phyloP scores from a whole-genome alignment of 2,888 invertebrate genomes.

The Belgica antarctica region DNA sequence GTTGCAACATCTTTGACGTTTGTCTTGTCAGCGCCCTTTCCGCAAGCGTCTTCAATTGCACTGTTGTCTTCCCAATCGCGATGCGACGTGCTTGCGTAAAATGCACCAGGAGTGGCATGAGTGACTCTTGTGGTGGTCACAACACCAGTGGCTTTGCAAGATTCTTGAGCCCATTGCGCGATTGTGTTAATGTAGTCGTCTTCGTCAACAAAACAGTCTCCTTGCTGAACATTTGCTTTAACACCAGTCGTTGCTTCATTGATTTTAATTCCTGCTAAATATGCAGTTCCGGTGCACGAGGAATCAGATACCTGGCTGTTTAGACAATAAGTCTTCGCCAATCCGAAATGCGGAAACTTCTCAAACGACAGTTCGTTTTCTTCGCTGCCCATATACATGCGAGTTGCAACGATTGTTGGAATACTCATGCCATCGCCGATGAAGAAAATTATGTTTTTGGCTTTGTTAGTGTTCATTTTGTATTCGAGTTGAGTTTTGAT shows the following conservation, averaged over 20 bases:
- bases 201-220: conserved; percentile 61
- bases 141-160: conserved; percentile 62
- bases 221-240: conserved; percentile 60
- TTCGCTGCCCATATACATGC: conserved; percentile 17
- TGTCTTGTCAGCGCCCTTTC: conserved; percentile 53
- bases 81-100: conserved; percentile 65
- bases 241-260: conserved; percentile 73
- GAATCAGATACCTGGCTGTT: conserved; percentile 57
- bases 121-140: conserved; percentile 77
- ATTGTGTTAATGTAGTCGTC: conserved; percentile 61
- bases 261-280: conserved; percentile 69
- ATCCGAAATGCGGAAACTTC: conserved; percentile 61
- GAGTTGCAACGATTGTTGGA: conserved; percentile 57
- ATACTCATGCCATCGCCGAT: conserved; percentile 69
- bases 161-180: conserved; percentile 67
- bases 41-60: conserved; percentile 53
- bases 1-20: conserved; percentile 68
- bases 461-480: conserved; percentile 46
- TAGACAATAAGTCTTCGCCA: conserved; percentile 65
- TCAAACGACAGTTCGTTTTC: conserved; percentile 59
- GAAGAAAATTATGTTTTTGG: conserved; percentile 67
- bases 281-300: conserved; percentile 66
- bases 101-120: conserved; percentile 65
- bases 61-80: conserved; percentile 68
- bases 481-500: conserved; percentile 45